Percentiles rank a stretch among this genome's conserved stretches.
Conservation (phyloP, 2,797 vertebrate species). For the Tenualosa ilisha region DNA sequence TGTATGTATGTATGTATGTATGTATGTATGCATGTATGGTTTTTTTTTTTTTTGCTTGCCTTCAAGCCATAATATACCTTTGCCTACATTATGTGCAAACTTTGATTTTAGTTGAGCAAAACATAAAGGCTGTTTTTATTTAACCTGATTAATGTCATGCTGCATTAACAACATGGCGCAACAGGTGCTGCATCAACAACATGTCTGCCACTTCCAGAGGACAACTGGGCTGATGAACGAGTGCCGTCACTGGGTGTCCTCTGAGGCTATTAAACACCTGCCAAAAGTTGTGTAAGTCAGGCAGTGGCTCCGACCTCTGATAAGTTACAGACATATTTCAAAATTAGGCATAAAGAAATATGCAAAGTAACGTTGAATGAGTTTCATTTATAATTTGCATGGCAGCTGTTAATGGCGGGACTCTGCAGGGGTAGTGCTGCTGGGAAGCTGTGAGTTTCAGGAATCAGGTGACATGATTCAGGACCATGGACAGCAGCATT, state of each 20-base stretch:
- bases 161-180: not conserved
- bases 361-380: not conserved
- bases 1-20: too few relatives aligned
- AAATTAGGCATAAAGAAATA: not conserved
- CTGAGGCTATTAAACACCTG: not conserved
- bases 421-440: not conserved
- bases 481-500: not conserved
- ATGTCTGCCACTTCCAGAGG: not conserved
- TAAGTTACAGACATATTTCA: not conserved
- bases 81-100: not conserved
- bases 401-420: not conserved
- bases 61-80: not conserved
- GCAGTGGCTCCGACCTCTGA: not conserved
- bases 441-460: too few relatives aligned
- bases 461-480: too few relatives aligned
- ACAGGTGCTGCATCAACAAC: not conserved
- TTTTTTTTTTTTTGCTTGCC: too few relatives aligned
- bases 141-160: not conserved
- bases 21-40: too few relatives aligned
- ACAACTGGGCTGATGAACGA: not conserved
- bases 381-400: not conserved
- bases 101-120: not conserved
- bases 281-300: not conserved
- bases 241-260: not conserved
- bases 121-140: not conserved